Conservation (phyloP, 2,113 vertebrate genomes). For the Todiramphus saurophagus region DNA sequence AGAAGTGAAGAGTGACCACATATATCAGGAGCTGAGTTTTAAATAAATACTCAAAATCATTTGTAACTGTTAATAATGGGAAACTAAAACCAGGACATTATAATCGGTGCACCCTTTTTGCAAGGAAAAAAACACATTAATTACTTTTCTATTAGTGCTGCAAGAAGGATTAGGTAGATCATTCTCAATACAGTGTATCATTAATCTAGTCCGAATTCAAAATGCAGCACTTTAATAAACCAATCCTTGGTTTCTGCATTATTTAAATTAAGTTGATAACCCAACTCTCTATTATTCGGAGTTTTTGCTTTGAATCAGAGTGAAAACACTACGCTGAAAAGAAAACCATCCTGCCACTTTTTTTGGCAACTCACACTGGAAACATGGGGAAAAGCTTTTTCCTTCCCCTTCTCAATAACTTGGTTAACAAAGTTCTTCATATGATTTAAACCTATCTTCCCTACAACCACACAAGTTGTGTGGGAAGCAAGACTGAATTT, state of each 20-base stretch:
- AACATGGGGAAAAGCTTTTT: not conserved
- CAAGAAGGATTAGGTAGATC: not conserved
- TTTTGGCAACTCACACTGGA: not conserved
- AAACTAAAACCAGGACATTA: not conserved
- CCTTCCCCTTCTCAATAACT: not conserved
- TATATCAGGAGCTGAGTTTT: not conserved
- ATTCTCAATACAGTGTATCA: not conserved
- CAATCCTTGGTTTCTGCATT: not conserved
- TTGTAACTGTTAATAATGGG: not conserved
- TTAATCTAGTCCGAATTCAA: not conserved
- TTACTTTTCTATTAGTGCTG: not conserved
- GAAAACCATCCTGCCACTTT: not conserved
- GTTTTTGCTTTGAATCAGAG: not conserved
- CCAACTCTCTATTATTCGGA: not conserved
- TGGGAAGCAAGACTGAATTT: not conserved
- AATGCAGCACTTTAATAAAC: not conserved
- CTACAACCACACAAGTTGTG: not conserved
- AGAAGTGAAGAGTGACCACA: not conserved
- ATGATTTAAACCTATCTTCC: not conserved
- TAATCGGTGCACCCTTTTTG: not conserved
- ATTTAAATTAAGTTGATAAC: not conserved
- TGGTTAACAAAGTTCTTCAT: not conserved
- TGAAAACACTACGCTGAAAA: slow-evolving; percentile 6
- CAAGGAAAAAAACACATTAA: not conserved
- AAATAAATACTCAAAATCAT: not conserved